These are phyloP conservation scores for Drosophila koepferae DNA, from an alignment of 2,888 invertebrate genomes.

Conservation along the genomic window DNA sequence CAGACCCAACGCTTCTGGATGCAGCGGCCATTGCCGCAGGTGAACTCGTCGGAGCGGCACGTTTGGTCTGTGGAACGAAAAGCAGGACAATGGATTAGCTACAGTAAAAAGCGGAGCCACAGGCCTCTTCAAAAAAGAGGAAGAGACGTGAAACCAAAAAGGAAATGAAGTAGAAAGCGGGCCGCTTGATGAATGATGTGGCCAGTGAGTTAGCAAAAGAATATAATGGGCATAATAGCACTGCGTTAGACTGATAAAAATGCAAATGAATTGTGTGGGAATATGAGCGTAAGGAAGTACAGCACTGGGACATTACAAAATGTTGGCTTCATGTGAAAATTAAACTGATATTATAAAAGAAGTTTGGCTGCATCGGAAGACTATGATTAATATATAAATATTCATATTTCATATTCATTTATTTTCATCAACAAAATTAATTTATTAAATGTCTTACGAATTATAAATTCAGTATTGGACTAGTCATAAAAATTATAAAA, in stretches of 20 bases:
- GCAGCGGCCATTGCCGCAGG: constrained; percentile 95
- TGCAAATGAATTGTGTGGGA: constrained; percentile 7
- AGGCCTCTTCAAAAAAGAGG: constrained; percentile 25
- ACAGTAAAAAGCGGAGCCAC: constrained; percentile 12
- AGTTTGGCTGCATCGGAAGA: not conserved
- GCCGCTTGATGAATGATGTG: constrained; percentile 41
- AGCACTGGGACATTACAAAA: not conserved
- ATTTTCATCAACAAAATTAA: no score
- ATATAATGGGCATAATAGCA: constrained; percentile 5
- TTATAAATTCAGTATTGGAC: no score
- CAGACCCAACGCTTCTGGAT: constrained; percentile 95
- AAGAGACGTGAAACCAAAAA: not conserved
- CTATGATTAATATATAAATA: no score
- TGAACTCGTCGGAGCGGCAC: constrained; percentile 96
- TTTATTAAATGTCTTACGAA: no score
- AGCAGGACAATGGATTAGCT: constrained; percentile 47
- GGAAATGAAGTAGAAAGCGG: constrained; percentile 54
- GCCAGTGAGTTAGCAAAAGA: constrained; percentile 32
- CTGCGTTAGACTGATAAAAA: constrained; percentile 24
- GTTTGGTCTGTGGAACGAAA: constrained; percentile 90
- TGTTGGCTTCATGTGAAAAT: not conserved
- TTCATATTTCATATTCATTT: no score
- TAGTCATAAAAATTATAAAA: no score
- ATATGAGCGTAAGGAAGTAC: not conserved
- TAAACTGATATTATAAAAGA: not conserved